Base-by-base conservation (phyloP, 2,797 vertebrate genomes). In the Mycteria americana region DNA sequence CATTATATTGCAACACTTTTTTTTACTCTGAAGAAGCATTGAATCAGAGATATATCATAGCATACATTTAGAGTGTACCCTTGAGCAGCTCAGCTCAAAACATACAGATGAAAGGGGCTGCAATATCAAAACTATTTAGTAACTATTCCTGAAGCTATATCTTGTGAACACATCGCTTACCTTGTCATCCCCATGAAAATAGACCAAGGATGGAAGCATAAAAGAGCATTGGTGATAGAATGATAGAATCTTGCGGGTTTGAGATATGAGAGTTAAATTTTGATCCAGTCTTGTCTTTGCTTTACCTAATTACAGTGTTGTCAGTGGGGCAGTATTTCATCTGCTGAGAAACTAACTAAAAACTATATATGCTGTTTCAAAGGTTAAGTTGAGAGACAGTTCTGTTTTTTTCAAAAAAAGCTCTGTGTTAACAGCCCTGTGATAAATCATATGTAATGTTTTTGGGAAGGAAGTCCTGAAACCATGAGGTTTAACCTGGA, bases 301-400 rank as follows among this genome's bases (percentile, higher is more conserved):
- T 57, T 77, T 56, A 57, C 11, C 25, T 67, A 69, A 69, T 56
- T 77, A 50, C 13, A 46, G 1, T 56, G 22, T 43, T 31, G 7
- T 31, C 6, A 2, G 0, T 22, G 11, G 3, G 14, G 9, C 1
- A 68, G 22, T 64, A 31, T 57, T 65, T 87, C 9, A 6, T 39
- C 13, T 69, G 7, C 19, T 48, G 51, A 65, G 39, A 87, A 93
- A 59, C 3, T 28, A 57, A 59, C 2, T 2, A 31, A n/a, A 76
- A 87, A 1, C 8, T 41, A 3, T 27, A 37, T 28, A 50, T 60
- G 23, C 5, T 43, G 11, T 70, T 90, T 85, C 37, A 43, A 69
- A 73, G 4, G 18, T 68, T 79, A 65, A 45, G 21, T 65, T 68
- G 56, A 85, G 19, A 83, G 18, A 41, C 2, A 41, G 18, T 30